Percentiles rank a stretch among this genome's conserved stretches.
These are phyloP conservation scores for Deladenus siricidicola DNA, from an alignment of 2,888 invertebrate species.

Conservation along the genomic window DNA sequence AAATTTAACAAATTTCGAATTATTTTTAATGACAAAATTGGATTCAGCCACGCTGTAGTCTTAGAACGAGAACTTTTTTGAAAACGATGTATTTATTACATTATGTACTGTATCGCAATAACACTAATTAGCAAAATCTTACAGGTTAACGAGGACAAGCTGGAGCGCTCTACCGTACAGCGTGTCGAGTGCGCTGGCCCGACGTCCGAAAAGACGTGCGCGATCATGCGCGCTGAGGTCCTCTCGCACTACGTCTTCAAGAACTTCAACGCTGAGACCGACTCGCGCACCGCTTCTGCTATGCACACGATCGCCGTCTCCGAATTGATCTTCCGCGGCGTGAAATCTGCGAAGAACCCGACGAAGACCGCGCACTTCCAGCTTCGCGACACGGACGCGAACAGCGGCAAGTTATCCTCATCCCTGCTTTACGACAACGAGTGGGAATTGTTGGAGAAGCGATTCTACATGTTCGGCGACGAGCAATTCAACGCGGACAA, in stretches of 20 bases:
- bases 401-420: slow-evolving; percentile 1
- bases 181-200: slow-evolving; percentile 31
- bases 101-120: too few species aligned
- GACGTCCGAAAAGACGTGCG: slow-evolving; percentile 32
- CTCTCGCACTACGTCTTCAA: slow-evolving; percentile 41
- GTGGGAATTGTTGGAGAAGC: slow-evolving; percentile 33
- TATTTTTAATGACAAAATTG: background rate
- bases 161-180: slow-evolving; percentile 34
- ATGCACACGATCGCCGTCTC: slow-evolving; percentile 27
- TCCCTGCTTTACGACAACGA: slow-evolving; percentile 33
- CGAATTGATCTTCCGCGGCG: slow-evolving; percentile 15
- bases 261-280: slow-evolving; percentile 8
- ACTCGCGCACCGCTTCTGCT: slow-evolving; percentile 20
- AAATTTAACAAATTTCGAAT: background rate
- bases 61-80: background rate
- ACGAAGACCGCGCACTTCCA: slow-evolving; percentile 5
- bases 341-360: slow-evolving; percentile 10
- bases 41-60: background rate
- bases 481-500: slow-evolving; percentile 23
- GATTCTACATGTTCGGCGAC: slow-evolving; percentile 40
- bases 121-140: background rate
- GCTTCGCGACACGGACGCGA: slow-evolving; percentile 20
- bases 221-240: slow-evolving; percentile 19
- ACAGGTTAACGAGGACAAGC: slow-evolving; percentile 14
- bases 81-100: too few species aligned